phyloP scores from a whole-genome alignment of 2,797 vertebrate genomes.

The Aeoliscus strigatus region DNA sequence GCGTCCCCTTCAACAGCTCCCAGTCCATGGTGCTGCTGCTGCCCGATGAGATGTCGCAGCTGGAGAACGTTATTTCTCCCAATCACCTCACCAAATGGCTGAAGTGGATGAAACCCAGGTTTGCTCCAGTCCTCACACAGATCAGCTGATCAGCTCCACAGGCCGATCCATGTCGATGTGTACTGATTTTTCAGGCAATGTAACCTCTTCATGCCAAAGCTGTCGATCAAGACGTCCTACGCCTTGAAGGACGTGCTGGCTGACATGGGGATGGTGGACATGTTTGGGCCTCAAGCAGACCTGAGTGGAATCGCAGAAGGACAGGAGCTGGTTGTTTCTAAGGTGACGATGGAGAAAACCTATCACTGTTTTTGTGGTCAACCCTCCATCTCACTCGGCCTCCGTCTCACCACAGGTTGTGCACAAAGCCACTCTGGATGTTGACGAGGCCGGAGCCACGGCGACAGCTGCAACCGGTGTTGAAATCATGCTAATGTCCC shows the following conservation, averaged over 20 bases:
- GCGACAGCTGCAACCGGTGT: conserved; percentile 73
- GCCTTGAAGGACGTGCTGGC: conserved; percentile 54
- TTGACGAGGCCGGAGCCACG: conserved; percentile 82
- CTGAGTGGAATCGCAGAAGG: conserved; percentile 65
- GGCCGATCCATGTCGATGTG: no score
- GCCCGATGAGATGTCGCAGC: conserved; percentile 51
- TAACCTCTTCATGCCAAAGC: conserved; percentile 64
- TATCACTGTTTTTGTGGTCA: not conserved
- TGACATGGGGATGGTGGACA: conserved; percentile 72
- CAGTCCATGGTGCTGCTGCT: conserved; percentile 72
- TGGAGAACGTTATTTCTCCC: conserved; percentile 56
- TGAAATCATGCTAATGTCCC: conserved; percentile 58
- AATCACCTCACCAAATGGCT: conserved; percentile 68
- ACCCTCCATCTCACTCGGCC: conserved; percentile 2
- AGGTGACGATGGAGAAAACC: conserved; percentile 41
- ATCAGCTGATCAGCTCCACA: no score
- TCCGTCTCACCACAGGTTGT: conserved; percentile 67
- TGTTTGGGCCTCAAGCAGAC: conserved; percentile 64
- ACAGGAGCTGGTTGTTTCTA: conserved; percentile 48
- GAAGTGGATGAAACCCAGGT: conserved; percentile 56
- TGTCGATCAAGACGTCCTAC: conserved; percentile 71
- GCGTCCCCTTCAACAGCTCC: conserved; percentile 69
- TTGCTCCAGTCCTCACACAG: no score
- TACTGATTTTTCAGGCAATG: conserved; percentile 34
- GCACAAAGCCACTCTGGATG: conserved; percentile 81